These are phyloP conservation scores for Caretta caretta DNA, from an alignment of 2,113 vertebrate species.

Conservation along the genomic window DNA sequence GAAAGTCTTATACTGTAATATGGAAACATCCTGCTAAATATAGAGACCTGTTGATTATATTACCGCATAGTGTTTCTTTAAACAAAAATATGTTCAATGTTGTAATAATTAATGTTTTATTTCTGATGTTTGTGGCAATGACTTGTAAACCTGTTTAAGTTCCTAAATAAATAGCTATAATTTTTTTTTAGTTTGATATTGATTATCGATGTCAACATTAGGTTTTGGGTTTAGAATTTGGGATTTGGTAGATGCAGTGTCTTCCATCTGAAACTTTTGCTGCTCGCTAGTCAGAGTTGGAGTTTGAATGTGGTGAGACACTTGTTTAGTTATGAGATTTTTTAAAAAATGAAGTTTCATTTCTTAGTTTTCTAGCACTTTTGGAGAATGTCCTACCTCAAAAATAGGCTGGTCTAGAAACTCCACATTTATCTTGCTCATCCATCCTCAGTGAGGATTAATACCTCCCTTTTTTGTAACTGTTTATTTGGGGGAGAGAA, in stretches of 20 bases:
- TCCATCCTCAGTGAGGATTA: not conserved
- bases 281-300: not conserved
- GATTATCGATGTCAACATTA: not conserved
- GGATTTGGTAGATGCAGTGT: not conserved
- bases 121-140: not conserved
- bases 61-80: not conserved
- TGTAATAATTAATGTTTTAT: not conserved
- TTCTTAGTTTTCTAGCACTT: not conserved
- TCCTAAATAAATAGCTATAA: not conserved
- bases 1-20: not conserved
- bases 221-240: not conserved
- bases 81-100: not conserved
- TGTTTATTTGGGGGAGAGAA: not conserved
- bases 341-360: not conserved
- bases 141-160: not conserved
- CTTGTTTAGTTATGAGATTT: not conserved
- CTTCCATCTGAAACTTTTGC: not conserved
- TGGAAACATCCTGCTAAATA: not conserved
- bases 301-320: not conserved
- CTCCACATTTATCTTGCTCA: not conserved
- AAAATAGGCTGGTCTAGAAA: not conserved
- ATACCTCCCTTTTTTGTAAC: not conserved
- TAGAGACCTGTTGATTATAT: not conserved
- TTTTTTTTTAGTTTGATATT: not conserved
- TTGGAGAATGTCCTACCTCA: not conserved